phyloP scores from a whole-genome alignment of 2,888 invertebrate species.

The Pollenia amentaria region DNA sequence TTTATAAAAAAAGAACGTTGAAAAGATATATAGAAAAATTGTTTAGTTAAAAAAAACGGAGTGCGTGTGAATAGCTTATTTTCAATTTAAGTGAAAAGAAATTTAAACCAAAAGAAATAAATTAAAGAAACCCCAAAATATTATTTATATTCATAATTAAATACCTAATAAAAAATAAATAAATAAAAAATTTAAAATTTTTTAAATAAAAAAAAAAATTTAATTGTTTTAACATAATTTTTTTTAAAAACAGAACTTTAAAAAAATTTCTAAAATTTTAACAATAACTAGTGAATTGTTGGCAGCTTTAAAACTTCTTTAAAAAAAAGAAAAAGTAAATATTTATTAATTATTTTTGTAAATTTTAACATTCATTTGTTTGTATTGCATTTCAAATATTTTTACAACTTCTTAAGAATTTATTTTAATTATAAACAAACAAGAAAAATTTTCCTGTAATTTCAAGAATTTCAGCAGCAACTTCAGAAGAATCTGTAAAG shows the following conservation, averaged over 20 bases:
- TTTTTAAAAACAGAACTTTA: too few species aligned
- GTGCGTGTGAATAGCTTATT: constrained; percentile 49
- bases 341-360: not conserved
- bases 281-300: not conserved
- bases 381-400: not conserved
- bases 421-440: constrained; percentile 24
- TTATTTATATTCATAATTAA: constrained; percentile 25
- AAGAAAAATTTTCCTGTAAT: constrained; percentile 29
- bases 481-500: constrained; percentile 32
- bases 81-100: constrained; percentile 47
- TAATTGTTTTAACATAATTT: not conserved
- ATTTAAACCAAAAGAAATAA: not conserved
- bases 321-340: constrained; percentile 36
- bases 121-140: constrained; percentile 25
- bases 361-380: not conserved
- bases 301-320: not conserved
- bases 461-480: constrained; percentile 34
- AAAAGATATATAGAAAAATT: constrained; percentile 50
- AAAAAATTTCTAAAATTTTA: not conserved
- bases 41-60: constrained; percentile 46
- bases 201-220: not conserved
- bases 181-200: not conserved
- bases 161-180: not conserved
- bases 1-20: constrained; percentile 35
- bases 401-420: constrained; percentile 5